Conservation (phyloP, 2,888 invertebrate species). For the Diaphora mendica region DNA sequence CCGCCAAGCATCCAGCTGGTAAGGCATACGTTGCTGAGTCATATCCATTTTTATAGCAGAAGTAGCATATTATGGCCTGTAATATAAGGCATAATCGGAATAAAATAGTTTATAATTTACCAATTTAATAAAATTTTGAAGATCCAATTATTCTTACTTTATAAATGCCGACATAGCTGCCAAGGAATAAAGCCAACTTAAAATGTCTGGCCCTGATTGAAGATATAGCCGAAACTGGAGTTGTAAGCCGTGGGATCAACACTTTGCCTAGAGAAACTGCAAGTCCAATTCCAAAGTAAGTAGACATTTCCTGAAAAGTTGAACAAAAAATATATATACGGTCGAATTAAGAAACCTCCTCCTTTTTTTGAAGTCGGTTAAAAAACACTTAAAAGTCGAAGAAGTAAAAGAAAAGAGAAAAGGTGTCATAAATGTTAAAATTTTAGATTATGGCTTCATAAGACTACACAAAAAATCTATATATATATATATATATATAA, state of each 20-base stretch:
- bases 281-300: conserved; percentile 75
- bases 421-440: no score
- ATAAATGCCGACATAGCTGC: conserved; percentile 85
- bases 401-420: neutral
- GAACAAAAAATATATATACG: no score
- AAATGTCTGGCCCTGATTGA: conserved; percentile 71
- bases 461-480: no score
- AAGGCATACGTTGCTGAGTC: conserved; percentile 80
- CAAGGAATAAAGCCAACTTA: conserved; percentile 78
- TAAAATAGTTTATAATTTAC: neutral
- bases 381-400: neutral
- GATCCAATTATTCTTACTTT: conserved; percentile 76
- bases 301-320: conserved; percentile 69
- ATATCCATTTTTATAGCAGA: conserved; percentile 73
- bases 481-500: no score
- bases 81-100: conserved; percentile 42
- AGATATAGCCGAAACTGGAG: conserved; percentile 72
- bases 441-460: no score
- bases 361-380: no score
- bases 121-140: neutral
- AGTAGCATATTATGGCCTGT: conserved; percentile 81
- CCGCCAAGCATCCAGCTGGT: conserved; percentile 85
- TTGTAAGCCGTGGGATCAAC: conserved; percentile 67
- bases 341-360: no score
- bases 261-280: conserved; percentile 71